Evolutionary conservation across 2,888 invertebrate species (phyloP), one percentile per base, ranked within the genome.

Genomic region (Acrocyrtus sp.): DNA sequence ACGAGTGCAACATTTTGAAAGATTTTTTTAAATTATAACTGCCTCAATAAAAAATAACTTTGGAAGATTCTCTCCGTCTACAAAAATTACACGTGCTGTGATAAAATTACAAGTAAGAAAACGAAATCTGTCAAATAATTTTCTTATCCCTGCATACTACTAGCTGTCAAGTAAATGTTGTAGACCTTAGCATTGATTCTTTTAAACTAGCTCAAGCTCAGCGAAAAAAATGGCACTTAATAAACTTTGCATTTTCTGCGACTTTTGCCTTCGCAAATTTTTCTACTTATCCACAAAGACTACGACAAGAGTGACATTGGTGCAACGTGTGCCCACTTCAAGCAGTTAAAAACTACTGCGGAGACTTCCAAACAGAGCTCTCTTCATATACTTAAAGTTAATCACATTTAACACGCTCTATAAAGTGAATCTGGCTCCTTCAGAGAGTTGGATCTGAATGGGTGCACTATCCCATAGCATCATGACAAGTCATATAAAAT

Each of bases 1-100:
- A 24, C 19, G 66, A 66, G 34, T 72, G 70, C 1, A 70, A 26
- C 65, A 72, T 72, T n/a, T 1, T 63, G 17, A 41, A 43, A 43
- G 43, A n/a, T 12, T n/a, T 4, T 3, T 43, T 43, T 12, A 19
- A n/a, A 53, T 41, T 43, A 26, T 3, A 51, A 41, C 19, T 22
- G n/a, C 17, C n/a, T n/a, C n/a, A n/a, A n/a, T n/a, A 10, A 50
- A 61, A 50, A 17, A 21, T 17, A 15, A 47, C 5, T 15, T 1
- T n/a, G 22, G 24, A 51, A 19, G 50, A 53, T 24, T 53, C n/a
- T 6, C 26, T 27, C 15, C 19, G 17, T 34, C n/a, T 50, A 45
- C 12, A 45, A 43, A 34, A 51, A n/a, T 5, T n/a, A n/a, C n/a
- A n/a, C n/a, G n/a, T n/a, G n/a, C n/a, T n/a, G n/a, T n/a, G n/a